Percentiles rank a stretch among this genome's conserved stretches.
Conservation (phyloP, 2,113 vertebrate genomes). For the Leptodactylus fuscus region DNA sequence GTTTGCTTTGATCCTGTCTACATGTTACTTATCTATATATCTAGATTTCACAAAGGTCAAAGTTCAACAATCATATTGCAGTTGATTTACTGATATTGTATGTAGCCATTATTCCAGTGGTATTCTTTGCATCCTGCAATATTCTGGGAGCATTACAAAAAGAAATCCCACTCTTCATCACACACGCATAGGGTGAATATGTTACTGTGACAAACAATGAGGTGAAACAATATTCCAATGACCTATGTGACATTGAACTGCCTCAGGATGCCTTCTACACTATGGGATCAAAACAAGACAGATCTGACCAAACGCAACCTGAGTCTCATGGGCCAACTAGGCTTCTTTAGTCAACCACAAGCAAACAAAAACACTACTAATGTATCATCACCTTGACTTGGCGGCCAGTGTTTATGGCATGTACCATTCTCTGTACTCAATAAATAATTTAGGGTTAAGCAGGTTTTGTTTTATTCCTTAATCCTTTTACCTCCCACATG, state of each 20-base stretch:
- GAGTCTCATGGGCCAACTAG: constrained; percentile 41
- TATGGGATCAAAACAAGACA: constrained; percentile 45
- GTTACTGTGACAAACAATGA: constrained; percentile 49
- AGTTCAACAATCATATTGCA: constrained; percentile 54
- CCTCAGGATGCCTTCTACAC: constrained; percentile 37
- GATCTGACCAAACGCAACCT: constrained; percentile 52
- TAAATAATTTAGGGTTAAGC: background rate
- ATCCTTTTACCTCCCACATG: no score
- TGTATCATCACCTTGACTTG: constrained; percentile 53
- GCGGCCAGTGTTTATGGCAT: background rate
- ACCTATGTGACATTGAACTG: constrained; percentile 56
- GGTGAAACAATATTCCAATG: constrained; percentile 52
- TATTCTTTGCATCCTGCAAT: constrained; percentile 41
- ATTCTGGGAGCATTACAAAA: constrained; percentile 27
- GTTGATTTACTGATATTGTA: constrained; percentile 57
- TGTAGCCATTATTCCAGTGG: constrained; percentile 34
- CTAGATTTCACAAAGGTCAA: constrained; percentile 48
- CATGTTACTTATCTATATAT: constrained; percentile 57
- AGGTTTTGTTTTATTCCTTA: no score
- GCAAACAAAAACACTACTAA: constrained; percentile 58
- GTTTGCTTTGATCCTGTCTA: constrained; percentile 56
- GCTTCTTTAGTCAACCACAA: constrained; percentile 53
- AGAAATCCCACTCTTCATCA: constrained; percentile 40
- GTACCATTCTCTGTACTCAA: background rate
- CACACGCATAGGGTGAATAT: constrained; percentile 30